Evolutionary conservation across 2,113 vertebrate species (phyloP).

Genomic region (Calidris pygmaea): DNA sequence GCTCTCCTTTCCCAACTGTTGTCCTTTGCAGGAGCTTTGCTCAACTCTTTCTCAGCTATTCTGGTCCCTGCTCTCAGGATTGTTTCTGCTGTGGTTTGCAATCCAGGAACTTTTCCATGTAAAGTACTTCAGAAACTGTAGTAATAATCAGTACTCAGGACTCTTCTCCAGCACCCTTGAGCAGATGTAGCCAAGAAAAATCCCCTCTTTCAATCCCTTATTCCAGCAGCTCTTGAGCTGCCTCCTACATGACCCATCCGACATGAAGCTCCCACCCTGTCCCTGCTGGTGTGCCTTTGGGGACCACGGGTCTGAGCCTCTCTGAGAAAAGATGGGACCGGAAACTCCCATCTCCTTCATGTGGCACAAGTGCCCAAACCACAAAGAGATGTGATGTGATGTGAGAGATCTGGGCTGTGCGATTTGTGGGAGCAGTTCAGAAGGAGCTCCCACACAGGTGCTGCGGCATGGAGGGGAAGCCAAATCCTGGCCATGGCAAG

Average conservation of each 20-base stretch:
- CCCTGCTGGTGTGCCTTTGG: neutral
- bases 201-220: accelerated
- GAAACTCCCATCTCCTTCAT: neutral
- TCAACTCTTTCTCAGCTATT: neutral
- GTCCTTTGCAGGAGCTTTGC: neutral
- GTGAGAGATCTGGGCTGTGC: neutral
- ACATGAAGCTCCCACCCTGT: neutral
- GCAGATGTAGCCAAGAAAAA: neutral
- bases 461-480: neutral
- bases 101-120: neutral
- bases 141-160: neutral
- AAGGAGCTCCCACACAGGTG: neutral
- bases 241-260: neutral
- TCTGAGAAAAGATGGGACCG: neutral
- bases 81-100: neutral
- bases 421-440: neutral
- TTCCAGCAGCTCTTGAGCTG: neutral
- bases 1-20: neutral
- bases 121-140: neutral
- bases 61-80: neutral
- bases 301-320: accelerated
- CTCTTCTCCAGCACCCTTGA: neutral
- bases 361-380: accelerated
- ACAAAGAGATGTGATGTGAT: neutral
- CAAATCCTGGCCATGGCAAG: accelerated